Percentiles rank a stretch among this genome's conserved stretches.
phyloP scores from a whole-genome alignment of 2,888 invertebrate genomes.

The Pollenia angustigena region DNA sequence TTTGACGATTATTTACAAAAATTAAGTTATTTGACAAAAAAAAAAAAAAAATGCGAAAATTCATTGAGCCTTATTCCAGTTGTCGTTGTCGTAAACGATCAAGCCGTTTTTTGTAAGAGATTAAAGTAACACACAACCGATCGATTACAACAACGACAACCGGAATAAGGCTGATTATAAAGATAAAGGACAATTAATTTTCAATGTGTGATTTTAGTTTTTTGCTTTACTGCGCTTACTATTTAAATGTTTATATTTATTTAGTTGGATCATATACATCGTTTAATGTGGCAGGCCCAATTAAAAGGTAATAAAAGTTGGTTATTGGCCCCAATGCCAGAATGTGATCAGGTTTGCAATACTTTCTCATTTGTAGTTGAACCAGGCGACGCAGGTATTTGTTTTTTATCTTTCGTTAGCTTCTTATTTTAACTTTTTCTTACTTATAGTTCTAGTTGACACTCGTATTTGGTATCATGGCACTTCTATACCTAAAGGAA shows the following conservation, averaged over 20 bases:
- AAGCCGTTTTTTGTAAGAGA: no score
- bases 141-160: no score
- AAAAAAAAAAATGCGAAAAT: no score
- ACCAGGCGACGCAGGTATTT: slow-evolving; percentile 93
- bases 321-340: slow-evolving; percentile 93
- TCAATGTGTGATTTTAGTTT: no score
- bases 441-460: slow-evolving; percentile 89
- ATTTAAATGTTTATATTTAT: slow-evolving; percentile 72
- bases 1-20: no score
- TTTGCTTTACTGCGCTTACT: no score
- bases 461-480: slow-evolving; percentile 97
- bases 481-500: slow-evolving; percentile 91
- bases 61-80: no score
- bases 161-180: no score
- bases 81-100: no score
- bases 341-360: slow-evolving; percentile 92
- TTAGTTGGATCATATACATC: slow-evolving; percentile 94
- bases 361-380: slow-evolving; percentile 91
- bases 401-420: neutral
- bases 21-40: no score
- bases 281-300: slow-evolving; percentile 97
- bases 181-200: no score
- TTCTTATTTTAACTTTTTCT: neutral
- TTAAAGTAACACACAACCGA: no score
- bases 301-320: slow-evolving; percentile 93